Conservation (phyloP, 2,797 vertebrate species). For the Brachymystax lenok region DNA sequence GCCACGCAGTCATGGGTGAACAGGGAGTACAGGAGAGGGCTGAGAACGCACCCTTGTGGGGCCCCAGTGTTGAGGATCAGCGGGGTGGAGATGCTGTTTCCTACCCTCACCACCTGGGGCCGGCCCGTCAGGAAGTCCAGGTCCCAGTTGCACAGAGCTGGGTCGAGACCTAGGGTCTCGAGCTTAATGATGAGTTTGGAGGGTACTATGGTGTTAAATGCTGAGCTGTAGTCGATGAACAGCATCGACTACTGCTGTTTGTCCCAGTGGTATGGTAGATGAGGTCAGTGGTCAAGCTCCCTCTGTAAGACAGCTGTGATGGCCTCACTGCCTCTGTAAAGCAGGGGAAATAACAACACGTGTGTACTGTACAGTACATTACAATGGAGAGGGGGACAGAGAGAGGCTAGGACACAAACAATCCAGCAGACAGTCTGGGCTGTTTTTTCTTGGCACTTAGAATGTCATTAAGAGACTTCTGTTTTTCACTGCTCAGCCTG, state of each 20-base stretch:
- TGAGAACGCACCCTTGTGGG: no score
- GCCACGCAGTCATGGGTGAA: no score
- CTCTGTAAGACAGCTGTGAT: slow-evolving; percentile 55
- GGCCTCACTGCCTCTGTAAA: slow-evolving; percentile 48
- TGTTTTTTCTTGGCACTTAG: slow-evolving; percentile 20
- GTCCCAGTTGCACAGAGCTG: no score
- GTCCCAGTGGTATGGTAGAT: slow-evolving; percentile 34
- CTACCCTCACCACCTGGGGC: no score
- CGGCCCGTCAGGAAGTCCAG: no score
- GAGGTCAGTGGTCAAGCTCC: slow-evolving; percentile 49
- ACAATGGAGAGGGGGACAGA: slow-evolving; percentile 66
- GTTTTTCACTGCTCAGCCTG: background rate
- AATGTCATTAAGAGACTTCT: slow-evolving; percentile 26
- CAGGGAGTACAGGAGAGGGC: no score
- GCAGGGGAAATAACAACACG: slow-evolving; percentile 74
- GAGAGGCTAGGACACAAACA: slow-evolving; percentile 58
- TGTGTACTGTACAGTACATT: slow-evolving; percentile 41
- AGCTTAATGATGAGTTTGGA: no score
- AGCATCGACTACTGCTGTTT: slow-evolving; percentile 38
- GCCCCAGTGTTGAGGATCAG: no score
- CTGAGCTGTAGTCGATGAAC: no score
- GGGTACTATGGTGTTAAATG: no score
- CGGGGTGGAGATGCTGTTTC: no score
- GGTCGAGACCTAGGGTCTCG: no score
- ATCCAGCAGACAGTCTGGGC: slow-evolving; percentile 13